phyloP scores from a whole-genome alignment of 92 coral and sea anemone genomes.

The Phenganax marumi region DNA sequence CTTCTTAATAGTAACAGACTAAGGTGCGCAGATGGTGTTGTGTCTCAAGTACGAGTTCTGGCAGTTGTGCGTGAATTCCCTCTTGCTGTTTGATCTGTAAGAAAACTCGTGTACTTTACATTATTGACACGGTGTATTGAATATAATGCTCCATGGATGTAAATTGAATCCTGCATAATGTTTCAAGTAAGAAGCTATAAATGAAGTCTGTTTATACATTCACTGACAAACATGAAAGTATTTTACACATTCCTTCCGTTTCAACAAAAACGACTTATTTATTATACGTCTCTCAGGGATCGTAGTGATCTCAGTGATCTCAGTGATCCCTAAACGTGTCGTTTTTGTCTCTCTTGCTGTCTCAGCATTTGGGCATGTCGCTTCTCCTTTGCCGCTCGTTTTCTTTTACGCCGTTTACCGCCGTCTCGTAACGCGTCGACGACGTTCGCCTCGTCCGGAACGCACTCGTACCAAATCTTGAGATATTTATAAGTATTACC shows the following conservation, averaged over 20 bases:
- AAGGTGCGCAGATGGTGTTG: background rate
- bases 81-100: constrained; percentile 11
- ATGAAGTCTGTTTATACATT: constrained; percentile 1
- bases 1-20: background rate
- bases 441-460: constrained; percentile 97
- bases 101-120: background rate
- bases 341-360: constrained; percentile 32
- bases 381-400: constrained; percentile 96
- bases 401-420: constrained; percentile 92
- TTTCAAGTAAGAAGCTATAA: too few species aligned
- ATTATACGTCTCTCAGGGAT: constrained; percentile 13
- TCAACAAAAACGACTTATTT: constrained; percentile 40
- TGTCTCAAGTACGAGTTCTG: background rate
- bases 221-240: constrained; percentile 23
- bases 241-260: constrained; percentile 19
- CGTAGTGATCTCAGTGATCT: too few species aligned
- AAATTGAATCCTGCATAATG: constrained; percentile 1
- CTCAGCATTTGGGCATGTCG: constrained; percentile 68
- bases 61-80: background rate
- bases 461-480: constrained; percentile 98
- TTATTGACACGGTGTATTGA: background rate
- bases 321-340: constrained; percentile 3
- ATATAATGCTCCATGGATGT: background rate
- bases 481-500: constrained; percentile 98
- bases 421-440: constrained; percentile 97